Conservation (phyloP, 2,797 vertebrate species). For the Gobio occitaniae region DNA sequence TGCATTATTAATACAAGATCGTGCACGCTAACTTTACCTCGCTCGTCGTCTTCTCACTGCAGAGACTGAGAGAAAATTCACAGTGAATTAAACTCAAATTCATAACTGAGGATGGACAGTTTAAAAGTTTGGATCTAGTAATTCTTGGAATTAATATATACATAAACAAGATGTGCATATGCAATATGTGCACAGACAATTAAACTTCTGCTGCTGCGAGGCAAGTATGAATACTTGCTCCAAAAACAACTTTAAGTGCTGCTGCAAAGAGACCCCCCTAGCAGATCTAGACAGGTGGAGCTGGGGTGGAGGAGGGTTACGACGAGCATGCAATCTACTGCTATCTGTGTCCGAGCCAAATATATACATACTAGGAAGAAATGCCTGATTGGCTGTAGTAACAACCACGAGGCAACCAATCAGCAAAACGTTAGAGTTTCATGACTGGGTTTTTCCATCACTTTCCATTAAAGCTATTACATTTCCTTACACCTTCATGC, state of each 20-base stretch:
- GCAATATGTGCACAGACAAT: background rate
- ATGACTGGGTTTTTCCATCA: background rate
- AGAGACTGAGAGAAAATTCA: background rate
- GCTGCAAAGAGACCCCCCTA: too few relatives aligned
- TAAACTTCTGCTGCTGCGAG: too few relatives aligned
- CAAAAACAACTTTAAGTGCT: too few relatives aligned
- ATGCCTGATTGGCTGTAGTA: too few relatives aligned
- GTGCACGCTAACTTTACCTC: constrained; percentile 3
- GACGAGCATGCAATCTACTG: too few relatives aligned
- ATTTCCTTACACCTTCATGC: background rate
- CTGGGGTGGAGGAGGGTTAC: too few relatives aligned
- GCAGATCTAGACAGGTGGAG: too few relatives aligned
- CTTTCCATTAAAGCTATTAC: background rate
- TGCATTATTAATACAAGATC: background rate
- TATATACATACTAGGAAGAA: too few relatives aligned
- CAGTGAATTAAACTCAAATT: background rate
- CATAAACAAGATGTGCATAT: background rate
- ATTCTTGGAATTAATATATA: background rate
- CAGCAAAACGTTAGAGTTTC: too few relatives aligned
- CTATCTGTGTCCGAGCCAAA: too few relatives aligned
- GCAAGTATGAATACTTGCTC: too few relatives aligned
- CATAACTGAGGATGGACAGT: background rate
- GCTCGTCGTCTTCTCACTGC: constrained; percentile 18
- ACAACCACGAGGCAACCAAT: too few relatives aligned
- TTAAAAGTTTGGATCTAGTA: background rate